Conservation (phyloP, 1,140 invertebrate genomes). For the Drosophila nebulosa region DNA sequence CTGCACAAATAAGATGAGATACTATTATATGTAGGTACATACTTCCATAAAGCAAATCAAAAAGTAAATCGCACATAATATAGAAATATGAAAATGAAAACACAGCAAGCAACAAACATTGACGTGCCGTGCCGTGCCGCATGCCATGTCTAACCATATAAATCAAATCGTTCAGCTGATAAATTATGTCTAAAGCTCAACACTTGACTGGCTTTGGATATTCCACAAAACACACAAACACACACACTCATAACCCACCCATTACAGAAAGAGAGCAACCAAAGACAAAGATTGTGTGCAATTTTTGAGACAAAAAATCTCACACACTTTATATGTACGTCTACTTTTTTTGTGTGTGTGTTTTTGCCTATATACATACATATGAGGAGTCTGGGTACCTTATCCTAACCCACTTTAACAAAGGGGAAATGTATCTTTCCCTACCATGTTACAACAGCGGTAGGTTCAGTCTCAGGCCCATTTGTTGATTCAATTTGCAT, state of each 20-base stretch:
- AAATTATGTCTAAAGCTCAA: conserved; percentile 72
- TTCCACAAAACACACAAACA: conserved; percentile 3
- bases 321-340: background rate
- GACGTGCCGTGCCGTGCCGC: conserved; percentile 59
- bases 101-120: conserved; percentile 29
- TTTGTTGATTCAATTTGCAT: conserved; percentile 57
- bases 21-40: no score
- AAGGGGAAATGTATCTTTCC: conserved; percentile 1
- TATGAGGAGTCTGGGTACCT: background rate
- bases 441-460: conserved; percentile 4
- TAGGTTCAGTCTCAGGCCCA: conserved; percentile 17
- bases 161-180: conserved; percentile 76
- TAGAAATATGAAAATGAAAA: conserved; percentile 33
- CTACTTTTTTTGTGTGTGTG: background rate
- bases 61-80: conserved; percentile 36
- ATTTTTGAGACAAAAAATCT: background rate
- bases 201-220: conserved; percentile 62
- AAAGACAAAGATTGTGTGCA: conserved; percentile 8
- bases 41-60: no score
- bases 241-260: background rate
- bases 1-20: conserved; percentile 38
- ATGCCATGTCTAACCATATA: conserved; percentile 75
- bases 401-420: background rate
- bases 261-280: conserved; percentile 11
- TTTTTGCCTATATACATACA: background rate